These are phyloP conservation scores for Mastacembelus armatus DNA, from an alignment of 2,797 vertebrate genomes.

Conservation along the genomic window DNA sequence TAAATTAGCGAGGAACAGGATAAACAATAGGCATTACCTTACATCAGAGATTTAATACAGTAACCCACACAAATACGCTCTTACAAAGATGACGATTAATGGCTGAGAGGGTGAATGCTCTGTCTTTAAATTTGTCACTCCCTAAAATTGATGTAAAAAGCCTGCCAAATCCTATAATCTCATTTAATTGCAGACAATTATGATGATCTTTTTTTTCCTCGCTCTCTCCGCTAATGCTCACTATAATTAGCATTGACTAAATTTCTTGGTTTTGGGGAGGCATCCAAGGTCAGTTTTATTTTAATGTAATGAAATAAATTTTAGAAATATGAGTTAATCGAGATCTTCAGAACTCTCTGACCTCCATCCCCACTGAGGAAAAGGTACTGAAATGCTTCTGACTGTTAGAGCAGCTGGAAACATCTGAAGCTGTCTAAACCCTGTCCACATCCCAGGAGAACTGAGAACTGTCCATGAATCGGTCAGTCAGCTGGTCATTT, in stretches of 20 bases:
- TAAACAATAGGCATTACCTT: not conserved
- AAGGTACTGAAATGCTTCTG: conserved; percentile 28
- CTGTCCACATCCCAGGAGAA: conserved; percentile 59
- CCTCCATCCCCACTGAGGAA: conserved; percentile 28
- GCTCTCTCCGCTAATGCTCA: conserved; percentile 51
- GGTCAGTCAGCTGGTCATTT: conserved; percentile 70
- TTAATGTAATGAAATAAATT: conserved; percentile 47
- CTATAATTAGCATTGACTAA: conserved; percentile 70
- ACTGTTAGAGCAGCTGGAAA: conserved; percentile 52
- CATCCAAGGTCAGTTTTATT: conserved; percentile 68
- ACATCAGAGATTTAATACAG: conserved; percentile 15
- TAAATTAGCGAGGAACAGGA: conserved; percentile 10
- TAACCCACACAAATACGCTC: not conserved
- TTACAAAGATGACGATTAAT: conserved; percentile 34
- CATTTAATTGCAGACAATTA: conserved; percentile 75
- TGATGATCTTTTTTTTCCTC: conserved; percentile 59
- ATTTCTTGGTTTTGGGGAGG: conserved; percentile 69
- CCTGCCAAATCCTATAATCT: conserved; percentile 69
- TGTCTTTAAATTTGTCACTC: conserved; percentile 50
- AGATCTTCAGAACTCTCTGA: conserved; percentile 48
- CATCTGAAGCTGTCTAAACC: conserved; percentile 46
- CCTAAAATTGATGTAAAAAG: conserved; percentile 57
- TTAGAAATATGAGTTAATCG: conserved; percentile 43
- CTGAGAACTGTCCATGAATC: conserved; percentile 54
- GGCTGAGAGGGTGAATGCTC: conserved; percentile 17